Conservation (phyloP, 2,888 invertebrate genomes). For the Platynereis dumerilii region DNA sequence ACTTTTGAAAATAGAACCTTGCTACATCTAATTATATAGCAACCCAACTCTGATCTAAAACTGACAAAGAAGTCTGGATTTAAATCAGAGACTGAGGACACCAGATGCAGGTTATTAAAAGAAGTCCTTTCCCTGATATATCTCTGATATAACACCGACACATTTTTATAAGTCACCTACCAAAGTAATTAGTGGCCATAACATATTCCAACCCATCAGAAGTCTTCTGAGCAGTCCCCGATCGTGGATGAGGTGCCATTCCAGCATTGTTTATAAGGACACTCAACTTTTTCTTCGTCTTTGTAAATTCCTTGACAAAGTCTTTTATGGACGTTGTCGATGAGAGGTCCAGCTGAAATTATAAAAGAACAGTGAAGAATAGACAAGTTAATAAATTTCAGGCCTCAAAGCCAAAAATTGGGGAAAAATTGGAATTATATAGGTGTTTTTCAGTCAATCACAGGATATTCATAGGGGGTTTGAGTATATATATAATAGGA, state of each 20-base stretch:
- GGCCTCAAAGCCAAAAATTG: too few species aligned
- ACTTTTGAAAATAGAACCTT: too few species aligned
- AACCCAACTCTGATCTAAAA: too few species aligned
- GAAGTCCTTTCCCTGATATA: too few species aligned
- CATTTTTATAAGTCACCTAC: slow-evolving; percentile 32
- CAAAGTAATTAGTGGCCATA: slow-evolving; percentile 42
- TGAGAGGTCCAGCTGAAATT: slow-evolving; percentile 36
- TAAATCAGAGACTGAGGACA: too few species aligned
- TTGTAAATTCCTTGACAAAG: slow-evolving; percentile 37
- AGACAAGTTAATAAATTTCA: not conserved
- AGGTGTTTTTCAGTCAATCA: not conserved
- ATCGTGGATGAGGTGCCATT: slow-evolving; percentile 31
- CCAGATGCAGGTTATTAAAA: too few species aligned
- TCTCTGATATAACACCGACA: too few species aligned
- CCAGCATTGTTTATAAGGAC: slow-evolving; percentile 40
- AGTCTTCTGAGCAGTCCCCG: slow-evolving; percentile 33
- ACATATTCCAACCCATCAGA: slow-evolving; percentile 37
- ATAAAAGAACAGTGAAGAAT: not conserved
- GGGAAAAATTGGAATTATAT: not conserved
- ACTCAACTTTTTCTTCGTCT: slow-evolving; percentile 37
- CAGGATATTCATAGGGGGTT: too few species aligned
- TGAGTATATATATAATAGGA: too few species aligned
- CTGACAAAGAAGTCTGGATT: too few species aligned
- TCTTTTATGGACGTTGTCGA: slow-evolving; percentile 35
- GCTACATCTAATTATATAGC: too few species aligned